Percentiles rank a stretch among this genome's conserved stretches.
These are phyloP conservation scores for Lamproptera curius DNA, from an alignment of 2,888 invertebrate genomes.

Conservation along the genomic window DNA sequence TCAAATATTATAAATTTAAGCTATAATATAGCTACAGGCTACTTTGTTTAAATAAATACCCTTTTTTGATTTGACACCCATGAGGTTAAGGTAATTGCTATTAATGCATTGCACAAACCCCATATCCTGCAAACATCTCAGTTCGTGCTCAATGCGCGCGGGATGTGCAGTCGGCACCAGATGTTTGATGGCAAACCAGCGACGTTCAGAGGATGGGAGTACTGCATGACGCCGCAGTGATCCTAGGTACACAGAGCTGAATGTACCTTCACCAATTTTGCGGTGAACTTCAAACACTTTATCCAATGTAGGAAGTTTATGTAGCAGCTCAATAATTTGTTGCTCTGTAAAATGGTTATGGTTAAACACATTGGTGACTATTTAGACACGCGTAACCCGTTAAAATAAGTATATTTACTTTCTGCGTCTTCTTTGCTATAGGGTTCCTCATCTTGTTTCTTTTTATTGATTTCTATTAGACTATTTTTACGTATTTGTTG, in stretches of 20 bases:
- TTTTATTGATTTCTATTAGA: conserved; percentile 44
- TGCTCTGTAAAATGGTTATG: conserved; percentile 40
- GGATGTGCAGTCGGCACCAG: conserved; percentile 93
- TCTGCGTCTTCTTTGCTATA: conserved; percentile 53
- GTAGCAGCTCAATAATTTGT: conserved; percentile 62
- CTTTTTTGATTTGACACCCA: too few species aligned
- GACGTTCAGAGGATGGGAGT: conserved; percentile 59
- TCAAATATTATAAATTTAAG: too few species aligned
- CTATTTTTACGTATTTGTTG: conserved; percentile 47
- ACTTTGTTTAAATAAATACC: too few species aligned
- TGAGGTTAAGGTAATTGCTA: too few species aligned
- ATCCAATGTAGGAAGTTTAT: conserved; percentile 79
- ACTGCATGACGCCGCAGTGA: conserved; percentile 74
- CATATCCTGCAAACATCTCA: conserved; percentile 86
- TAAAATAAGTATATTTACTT: conserved; percentile 39
- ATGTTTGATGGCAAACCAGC: conserved; percentile 90
- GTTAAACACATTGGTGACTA: too few species aligned
- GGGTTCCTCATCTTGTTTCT: conserved; percentile 45
- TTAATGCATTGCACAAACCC: too few species aligned
- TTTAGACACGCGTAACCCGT: background rate
- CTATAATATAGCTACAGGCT: too few species aligned
- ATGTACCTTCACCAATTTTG: conserved; percentile 90
- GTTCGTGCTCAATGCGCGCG: conserved; percentile 87
- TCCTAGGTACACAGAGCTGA: conserved; percentile 91
- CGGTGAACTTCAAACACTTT: conserved; percentile 82